Conservation (phyloP, 2,113 vertebrate species). For the Laticauda laticaudata region DNA sequence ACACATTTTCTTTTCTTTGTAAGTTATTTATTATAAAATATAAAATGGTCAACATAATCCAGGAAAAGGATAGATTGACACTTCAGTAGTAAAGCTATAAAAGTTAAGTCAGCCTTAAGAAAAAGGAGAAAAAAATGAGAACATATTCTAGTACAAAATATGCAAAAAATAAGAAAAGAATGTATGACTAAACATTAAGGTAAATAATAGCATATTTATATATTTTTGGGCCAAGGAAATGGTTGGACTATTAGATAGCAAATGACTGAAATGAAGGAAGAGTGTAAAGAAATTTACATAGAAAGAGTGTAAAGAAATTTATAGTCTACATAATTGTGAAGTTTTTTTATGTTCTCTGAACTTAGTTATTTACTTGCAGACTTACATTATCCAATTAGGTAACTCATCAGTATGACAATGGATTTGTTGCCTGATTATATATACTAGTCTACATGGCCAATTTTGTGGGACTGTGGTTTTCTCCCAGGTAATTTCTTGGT, state of each 20-base stretch:
- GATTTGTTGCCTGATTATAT: neutral
- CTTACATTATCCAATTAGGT: neutral
- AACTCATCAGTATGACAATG: neutral
- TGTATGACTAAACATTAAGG: neutral
- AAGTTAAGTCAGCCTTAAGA: neutral
- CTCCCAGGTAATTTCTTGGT: neutral
- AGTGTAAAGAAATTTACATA: neutral
- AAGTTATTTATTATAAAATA: neutral
- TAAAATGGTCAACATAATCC: neutral
- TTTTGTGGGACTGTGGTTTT: neutral
- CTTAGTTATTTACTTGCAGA: neutral
- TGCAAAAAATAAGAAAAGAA: neutral
- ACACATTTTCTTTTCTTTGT: conserved; percentile 10
- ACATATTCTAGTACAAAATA: neutral
- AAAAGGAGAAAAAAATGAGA: neutral
- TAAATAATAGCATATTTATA: neutral
- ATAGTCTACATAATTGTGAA: neutral
- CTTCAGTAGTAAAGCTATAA: neutral
- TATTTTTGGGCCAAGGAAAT: neutral
- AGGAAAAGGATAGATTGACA: neutral
- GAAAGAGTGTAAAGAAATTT: neutral
- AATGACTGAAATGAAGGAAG: neutral
- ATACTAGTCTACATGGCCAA: neutral
- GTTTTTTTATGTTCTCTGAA: neutral
- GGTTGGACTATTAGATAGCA: neutral